phyloP scores from a whole-genome alignment of 2,113 vertebrate species.

The Sceloporus tristichus region DNA sequence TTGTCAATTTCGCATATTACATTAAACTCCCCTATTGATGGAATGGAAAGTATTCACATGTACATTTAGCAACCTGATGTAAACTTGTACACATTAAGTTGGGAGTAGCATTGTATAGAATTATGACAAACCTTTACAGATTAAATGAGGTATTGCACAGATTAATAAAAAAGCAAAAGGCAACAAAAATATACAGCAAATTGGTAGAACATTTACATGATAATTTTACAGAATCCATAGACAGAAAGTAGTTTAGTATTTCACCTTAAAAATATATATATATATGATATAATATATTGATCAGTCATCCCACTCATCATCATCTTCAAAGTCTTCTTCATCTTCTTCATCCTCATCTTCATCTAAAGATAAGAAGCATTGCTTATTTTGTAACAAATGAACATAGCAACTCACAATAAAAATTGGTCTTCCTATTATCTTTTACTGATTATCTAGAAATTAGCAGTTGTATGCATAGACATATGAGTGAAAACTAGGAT shows the following conservation, averaged over 20 bases:
- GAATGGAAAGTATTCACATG: slow-evolving; percentile 85
- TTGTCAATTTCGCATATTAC: slow-evolving; percentile 82
- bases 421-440: slow-evolving; percentile 2
- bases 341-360: slow-evolving; percentile 98
- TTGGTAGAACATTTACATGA: slow-evolving; percentile 95
- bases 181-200: slow-evolving; percentile 99
- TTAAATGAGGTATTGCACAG: slow-evolving; percentile 99
- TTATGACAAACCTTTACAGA: slow-evolving; percentile 90
- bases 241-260: slow-evolving; percentile 92
- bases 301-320: slow-evolving; percentile 99
- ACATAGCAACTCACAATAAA: background rate
- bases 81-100: slow-evolving; percentile 87
- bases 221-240: slow-evolving; percentile 92
- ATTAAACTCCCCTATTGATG: slow-evolving; percentile 84
- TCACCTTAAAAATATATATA: slow-evolving; percentile 88
- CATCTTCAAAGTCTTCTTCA: slow-evolving; percentile 97
- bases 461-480: background rate
- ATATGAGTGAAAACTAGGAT: background rate
- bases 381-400: slow-evolving; percentile 27
- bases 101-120: slow-evolving; percentile 84
- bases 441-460: background rate
- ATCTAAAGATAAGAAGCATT: slow-evolving; percentile 80
- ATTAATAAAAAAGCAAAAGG: slow-evolving; percentile 91
- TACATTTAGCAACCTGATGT: slow-evolving; percentile 82
- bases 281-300: slow-evolving; percentile 75